Conservation (phyloP, 2,113 vertebrate genomes). For the Misgurnus mizolepis region DNA sequence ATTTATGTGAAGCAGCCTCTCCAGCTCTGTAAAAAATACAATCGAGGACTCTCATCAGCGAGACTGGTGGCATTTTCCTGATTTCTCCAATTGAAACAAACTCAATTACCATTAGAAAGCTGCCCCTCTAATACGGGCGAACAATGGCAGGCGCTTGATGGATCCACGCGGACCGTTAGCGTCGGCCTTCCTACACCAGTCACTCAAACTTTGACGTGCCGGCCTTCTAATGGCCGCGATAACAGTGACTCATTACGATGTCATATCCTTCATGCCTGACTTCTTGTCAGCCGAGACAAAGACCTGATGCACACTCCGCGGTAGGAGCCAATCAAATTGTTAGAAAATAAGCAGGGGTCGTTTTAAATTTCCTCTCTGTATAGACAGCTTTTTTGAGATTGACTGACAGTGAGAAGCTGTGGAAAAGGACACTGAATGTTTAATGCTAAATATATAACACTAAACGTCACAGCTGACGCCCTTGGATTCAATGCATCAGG, state of each 20-base stretch:
- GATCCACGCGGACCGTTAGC: constrained; percentile 57
- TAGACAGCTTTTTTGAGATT: constrained; percentile 48
- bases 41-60: constrained; percentile 84
- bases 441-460: constrained; percentile 59
- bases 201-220: constrained; percentile 71
- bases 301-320: constrained; percentile 66
- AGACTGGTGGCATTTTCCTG: constrained; percentile 77
- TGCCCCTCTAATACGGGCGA: constrained; percentile 80
- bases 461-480: background rate
- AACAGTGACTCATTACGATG: constrained; percentile 71
- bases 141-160: constrained; percentile 74
- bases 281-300: constrained; percentile 76
- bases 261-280: constrained; percentile 76
- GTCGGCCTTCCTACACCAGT: constrained; percentile 40
- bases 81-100: constrained; percentile 79
- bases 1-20: constrained; percentile 74
- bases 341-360: constrained; percentile 49
- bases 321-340: constrained; percentile 51
- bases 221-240: constrained; percentile 72
- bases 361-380: constrained; percentile 49
- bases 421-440: constrained; percentile 72
- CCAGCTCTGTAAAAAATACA: constrained; percentile 75
- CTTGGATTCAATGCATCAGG: constrained; percentile 20
- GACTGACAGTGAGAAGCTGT: constrained; percentile 57
- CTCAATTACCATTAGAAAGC: constrained; percentile 93